A percentile compares a stretch with the other conserved stretches of the same genome.
Conservation (phyloP, 2,797 vertebrate species). For the Semaprochilodus insignis region DNA sequence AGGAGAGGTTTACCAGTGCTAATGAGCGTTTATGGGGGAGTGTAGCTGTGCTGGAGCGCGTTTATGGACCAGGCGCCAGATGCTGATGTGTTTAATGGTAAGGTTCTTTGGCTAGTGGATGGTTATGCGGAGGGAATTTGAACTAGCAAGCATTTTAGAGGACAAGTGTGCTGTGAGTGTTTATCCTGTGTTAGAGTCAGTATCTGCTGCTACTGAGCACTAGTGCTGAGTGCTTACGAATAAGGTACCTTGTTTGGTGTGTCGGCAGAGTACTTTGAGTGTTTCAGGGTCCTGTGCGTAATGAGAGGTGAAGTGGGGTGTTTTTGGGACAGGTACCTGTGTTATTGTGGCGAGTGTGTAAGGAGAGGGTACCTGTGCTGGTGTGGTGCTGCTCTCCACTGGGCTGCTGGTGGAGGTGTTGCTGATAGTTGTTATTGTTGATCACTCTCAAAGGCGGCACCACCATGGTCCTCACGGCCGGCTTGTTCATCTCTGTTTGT, state of each 20-base stretch:
- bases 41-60: not conserved
- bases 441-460: conserved; percentile 90
- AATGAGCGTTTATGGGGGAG: not conserved
- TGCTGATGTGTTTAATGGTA: not conserved
- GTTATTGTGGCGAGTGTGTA: not conserved
- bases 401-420: conserved; percentile 48
- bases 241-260: too few relatives aligned
- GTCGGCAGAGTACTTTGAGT: too few relatives aligned
- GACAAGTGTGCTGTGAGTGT: too few relatives aligned
- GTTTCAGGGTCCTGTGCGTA: too few relatives aligned
- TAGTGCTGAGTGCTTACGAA: too few relatives aligned
- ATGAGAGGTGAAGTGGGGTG: too few relatives aligned
- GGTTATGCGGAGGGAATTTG: not conserved
- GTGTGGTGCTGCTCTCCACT: conserved; percentile 75
- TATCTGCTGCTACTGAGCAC: too few relatives aligned
- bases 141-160: too few relatives aligned
- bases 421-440: conserved; percentile 76
- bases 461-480: conserved; percentile 87
- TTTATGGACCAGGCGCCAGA: not conserved
- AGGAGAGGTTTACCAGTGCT: not conserved
- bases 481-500: conserved; percentile 71
- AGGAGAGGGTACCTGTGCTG: conserved; percentile 66
- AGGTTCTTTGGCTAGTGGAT: not conserved
- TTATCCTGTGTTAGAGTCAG: too few relatives aligned
- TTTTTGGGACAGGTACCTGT: too few relatives aligned